Conservation (phyloP, 1,140 invertebrate genomes). For the Melipona quadrifasciata region DNA sequence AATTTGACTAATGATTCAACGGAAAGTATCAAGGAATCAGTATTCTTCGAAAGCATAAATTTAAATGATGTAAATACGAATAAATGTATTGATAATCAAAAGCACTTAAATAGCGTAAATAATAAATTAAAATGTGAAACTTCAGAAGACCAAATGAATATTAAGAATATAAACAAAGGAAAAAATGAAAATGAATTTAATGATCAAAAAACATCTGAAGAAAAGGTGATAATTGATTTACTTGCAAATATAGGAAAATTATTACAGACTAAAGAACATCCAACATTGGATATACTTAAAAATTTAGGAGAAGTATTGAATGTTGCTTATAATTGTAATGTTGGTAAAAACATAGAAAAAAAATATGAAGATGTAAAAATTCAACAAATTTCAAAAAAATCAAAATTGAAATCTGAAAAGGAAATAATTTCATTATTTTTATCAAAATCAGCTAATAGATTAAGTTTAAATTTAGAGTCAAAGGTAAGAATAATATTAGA, state of each 20-base stretch:
- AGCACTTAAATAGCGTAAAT: constrained; percentile 22
- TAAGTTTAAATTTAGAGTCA: constrained; percentile 48
- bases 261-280: constrained; percentile 60
- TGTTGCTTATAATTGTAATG: constrained; percentile 49
- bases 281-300: constrained; percentile 60
- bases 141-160: not conserved
- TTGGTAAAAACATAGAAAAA: constrained; percentile 10
- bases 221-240: constrained; percentile 62
- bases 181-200: not conserved
- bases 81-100: constrained; percentile 35
- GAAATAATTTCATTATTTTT: constrained; percentile 13
- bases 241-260: constrained; percentile 68
- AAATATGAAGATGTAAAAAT: not conserved
- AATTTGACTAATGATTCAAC: constrained; percentile 4
- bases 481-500: constrained; percentile 58
- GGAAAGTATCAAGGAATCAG: constrained; percentile 20
- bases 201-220: not conserved
- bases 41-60: not conserved
- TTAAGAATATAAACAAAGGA: not conserved
- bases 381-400: constrained; percentile 28
- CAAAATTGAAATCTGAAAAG: constrained; percentile 4
- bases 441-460: constrained; percentile 54
- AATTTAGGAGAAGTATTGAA: constrained; percentile 68
- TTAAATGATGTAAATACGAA: not conserved
- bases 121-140: not conserved